Conservation (phyloP, 2,797 vertebrate species). For the Channallabes apus region DNA sequence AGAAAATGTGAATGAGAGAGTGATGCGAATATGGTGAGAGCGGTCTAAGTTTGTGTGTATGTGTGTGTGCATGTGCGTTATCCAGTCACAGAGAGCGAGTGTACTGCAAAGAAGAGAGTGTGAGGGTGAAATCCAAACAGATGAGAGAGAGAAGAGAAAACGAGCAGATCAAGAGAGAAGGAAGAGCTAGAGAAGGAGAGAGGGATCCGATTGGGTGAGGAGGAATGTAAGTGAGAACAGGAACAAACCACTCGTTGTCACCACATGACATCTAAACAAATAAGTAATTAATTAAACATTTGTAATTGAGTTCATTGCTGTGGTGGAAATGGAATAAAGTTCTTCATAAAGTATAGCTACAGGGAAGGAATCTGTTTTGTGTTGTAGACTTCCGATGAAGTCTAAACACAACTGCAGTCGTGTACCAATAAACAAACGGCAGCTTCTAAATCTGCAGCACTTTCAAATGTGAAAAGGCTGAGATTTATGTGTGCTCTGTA, state of each 20-base stretch:
- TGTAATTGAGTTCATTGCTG: background rate
- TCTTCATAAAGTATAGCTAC: background rate
- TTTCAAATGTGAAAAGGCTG: background rate
- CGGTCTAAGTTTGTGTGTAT: too few species aligned
- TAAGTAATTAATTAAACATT: too few species aligned
- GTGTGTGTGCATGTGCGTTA: too few species aligned
- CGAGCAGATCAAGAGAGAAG: too few species aligned
- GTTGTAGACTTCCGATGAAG: background rate
- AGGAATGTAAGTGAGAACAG: background rate
- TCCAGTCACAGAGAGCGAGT: too few species aligned
- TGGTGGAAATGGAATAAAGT: background rate
- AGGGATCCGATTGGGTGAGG: background rate
- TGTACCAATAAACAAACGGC: background rate
- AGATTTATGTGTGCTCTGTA: background rate
- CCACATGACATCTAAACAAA: too few species aligned
- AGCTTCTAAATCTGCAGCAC: background rate
- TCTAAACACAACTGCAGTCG: background rate
- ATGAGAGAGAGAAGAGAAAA: background rate
- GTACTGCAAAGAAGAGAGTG: too few species aligned
- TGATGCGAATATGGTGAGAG: too few species aligned
- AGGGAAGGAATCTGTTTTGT: background rate
- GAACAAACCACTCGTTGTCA: background rate
- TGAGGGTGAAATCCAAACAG: background rate
- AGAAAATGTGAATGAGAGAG: background rate
- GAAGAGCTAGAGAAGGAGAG: background rate